Evolutionary conservation across 2,113 vertebrate genomes (phyloP), one percentile per base, ranked within the genome.

Genomic region (Chamaetylas fuelleborni): DNA sequence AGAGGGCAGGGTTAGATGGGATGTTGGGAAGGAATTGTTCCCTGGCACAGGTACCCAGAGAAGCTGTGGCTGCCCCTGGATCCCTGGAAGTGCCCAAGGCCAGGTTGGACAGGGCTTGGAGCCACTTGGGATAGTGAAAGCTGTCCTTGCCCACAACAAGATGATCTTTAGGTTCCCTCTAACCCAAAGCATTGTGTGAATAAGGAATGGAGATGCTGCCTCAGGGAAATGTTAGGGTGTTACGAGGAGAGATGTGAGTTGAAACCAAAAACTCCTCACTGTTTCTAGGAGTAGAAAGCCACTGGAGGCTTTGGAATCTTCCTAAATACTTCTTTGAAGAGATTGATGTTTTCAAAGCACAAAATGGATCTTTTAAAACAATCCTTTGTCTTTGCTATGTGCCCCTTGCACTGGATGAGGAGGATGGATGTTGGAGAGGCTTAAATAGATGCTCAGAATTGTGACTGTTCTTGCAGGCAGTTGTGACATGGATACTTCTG

Each of bases 111-210:
- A 0, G 6, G 14, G 26, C 38, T 61, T 10, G 28, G 23, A 60
- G 19, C 45, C 0, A 0, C 28, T 11, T 66, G 78, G 53, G 24
- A 1, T 1, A 36, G 15, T 67, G 45, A n/a, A 0, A 60, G 10
- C 6, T 45, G 43, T 58, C 33, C 28, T 28, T 88, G 58, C 19
- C 9, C 36, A 5, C n/a, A 67, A 29, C 45, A 36, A 16, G 12
- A 1, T 57, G 36, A 3, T 2, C 3, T 53, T 51, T 10, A 11
- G 15, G 3, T 45, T 18, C 19, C 4, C 28, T 60, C 24, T 29
- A 8, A 2, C 3, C 28, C n/a, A 81, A 25, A 11, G 5, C 16
- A 12, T n/a, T 33, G 8, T 81, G 8, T 58, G 38, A 29, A 14
- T 51, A 25, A 48, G 7, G 8, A 31, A 17, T 16, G 33, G 31